Base-by-base conservation (phyloP, 2,888 invertebrate genomes). In the Torymus texanus region DNA sequence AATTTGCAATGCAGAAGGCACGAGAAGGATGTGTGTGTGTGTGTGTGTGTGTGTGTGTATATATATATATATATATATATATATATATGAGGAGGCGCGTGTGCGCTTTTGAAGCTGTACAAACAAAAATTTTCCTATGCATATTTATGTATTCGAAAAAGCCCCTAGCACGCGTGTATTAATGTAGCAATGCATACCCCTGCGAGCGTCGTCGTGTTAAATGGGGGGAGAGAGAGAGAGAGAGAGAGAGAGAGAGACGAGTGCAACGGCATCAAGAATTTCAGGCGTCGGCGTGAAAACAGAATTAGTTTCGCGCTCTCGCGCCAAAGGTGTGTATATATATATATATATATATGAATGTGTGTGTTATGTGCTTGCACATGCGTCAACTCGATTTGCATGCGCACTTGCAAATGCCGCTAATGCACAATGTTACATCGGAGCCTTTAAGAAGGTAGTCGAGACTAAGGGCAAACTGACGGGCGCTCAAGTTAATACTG, bases 181-280 rank as follows among this genome's bases (percentile, higher is more conserved):
- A 72, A 72, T 21, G 66, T 68, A 55, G 12, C n/a, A 8, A n/a
- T n/a, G 41, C 16, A 8, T 8, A 8, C 41, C 41, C 41, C 41
- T 5, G 29, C n/a, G n/a, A n/a, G n/a, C n/a, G n/a, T 8, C 41
- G 8, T 41, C 13, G 29, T 18, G 51, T 65, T 76, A 71, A 76
- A 76, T 76, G 63, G 68, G 41, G 41, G 21, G 21, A 21, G 21
- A 21, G 21, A 21, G 21, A 21, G 21, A 21, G 21, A 21, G 21
- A 21, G 21, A 21, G 12, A 29, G 29, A 29, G 29, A 29, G 29
- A 29, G 29, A 29, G 63, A 50, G 10, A 58, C 51, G 53, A 66
- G 73, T 55, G 72, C 41, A 41, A 8, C 41, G 41, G 41, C 73
- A 78, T 78, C 78, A 68, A 74, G 74, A 78, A 78, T 78, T 78